Evolutionary conservation across 1,140 invertebrate genomes (phyloP).

Genomic region (Platyura marginata): DNA sequence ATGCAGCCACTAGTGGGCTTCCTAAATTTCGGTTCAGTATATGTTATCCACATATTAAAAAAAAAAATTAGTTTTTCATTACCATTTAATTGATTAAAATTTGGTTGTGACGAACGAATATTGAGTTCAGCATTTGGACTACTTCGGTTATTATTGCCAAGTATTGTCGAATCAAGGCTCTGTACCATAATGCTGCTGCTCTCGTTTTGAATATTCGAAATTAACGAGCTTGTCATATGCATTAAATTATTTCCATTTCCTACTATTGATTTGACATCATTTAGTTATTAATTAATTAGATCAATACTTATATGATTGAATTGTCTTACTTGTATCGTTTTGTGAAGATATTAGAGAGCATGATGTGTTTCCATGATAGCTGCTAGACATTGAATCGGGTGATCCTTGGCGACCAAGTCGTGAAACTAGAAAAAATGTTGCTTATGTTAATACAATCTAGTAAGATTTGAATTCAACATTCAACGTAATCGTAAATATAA

Average conservation of each 20-base stretch:
- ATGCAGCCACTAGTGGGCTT: slow-evolving; percentile 51
- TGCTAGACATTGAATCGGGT: slow-evolving; percentile 47
- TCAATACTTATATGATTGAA: no score
- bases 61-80: no score
- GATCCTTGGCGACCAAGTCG: slow-evolving; percentile 34
- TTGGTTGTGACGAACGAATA: slow-evolving; percentile 12
- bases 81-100: slow-evolving; percentile 21
- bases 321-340: slow-evolving; percentile 2
- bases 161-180: slow-evolving; percentile 32
- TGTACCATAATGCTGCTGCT: slow-evolving; percentile 34
- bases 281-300: no score
- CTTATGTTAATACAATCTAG: background rate
- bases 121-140: no score
- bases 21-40: no score
- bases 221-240: slow-evolving; percentile 27
- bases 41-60: no score
- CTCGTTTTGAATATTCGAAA: slow-evolving; percentile 25
- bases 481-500: background rate
- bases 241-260: slow-evolving; percentile 31
- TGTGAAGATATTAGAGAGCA: slow-evolving; percentile 37
- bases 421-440: slow-evolving; percentile 18
- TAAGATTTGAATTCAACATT: background rate
- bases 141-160: slow-evolving; percentile 20
- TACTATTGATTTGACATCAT: no score
- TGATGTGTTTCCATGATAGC: slow-evolving; percentile 35